A percentile compares a stretch with the other conserved stretches of the same genome.
Conservation (phyloP, 2,888 invertebrate genomes). For the Leucophora obtusa region DNA sequence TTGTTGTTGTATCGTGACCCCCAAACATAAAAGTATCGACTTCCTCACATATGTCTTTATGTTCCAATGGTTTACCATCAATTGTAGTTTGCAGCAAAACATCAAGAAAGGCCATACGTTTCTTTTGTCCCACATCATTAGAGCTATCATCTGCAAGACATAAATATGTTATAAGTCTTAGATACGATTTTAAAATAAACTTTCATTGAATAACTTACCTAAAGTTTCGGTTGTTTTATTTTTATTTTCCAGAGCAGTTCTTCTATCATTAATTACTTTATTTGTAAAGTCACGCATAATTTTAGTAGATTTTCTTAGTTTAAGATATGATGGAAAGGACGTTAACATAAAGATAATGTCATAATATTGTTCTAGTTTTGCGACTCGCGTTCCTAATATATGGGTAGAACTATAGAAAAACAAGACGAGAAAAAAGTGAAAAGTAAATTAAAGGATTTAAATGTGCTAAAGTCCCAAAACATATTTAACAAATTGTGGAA, state of each 20-base stretch:
- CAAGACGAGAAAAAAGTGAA: not conserved
- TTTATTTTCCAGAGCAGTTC: conserved; percentile 29
- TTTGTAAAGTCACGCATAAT: conserved; percentile 64
- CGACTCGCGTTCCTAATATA: conserved; percentile 52
- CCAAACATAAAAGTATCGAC: conserved; percentile 78
- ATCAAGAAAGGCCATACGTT: conserved; percentile 77
- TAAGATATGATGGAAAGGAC: conserved; percentile 32
- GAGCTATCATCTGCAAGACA: conserved; percentile 71
- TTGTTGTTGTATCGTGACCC: conserved; percentile 71
- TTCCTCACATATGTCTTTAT: conserved; percentile 65
- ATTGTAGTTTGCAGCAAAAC: conserved; percentile 72
- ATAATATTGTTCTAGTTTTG: conserved; percentile 58
- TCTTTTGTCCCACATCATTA: conserved; percentile 79
- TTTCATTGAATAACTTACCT: conserved; percentile 1
- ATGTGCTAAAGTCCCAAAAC: too few species aligned
- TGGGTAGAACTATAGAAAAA: conserved; percentile 46
- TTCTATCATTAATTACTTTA: conserved; percentile 63
- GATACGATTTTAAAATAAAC: too few species aligned
- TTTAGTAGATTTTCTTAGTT: conserved; percentile 44
- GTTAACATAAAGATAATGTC: conserved; percentile 41
- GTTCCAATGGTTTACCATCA: conserved; percentile 52
- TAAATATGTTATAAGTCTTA: too few species aligned
- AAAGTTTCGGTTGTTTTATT: conserved; percentile 7
- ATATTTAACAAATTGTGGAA: too few species aligned
- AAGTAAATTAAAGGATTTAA: too few species aligned